Percentiles rank a stretch among this genome's conserved stretches.
These are phyloP conservation scores for Abramis brama DNA, from an alignment of 2,113 vertebrate genomes.

Conservation along the genomic window DNA sequence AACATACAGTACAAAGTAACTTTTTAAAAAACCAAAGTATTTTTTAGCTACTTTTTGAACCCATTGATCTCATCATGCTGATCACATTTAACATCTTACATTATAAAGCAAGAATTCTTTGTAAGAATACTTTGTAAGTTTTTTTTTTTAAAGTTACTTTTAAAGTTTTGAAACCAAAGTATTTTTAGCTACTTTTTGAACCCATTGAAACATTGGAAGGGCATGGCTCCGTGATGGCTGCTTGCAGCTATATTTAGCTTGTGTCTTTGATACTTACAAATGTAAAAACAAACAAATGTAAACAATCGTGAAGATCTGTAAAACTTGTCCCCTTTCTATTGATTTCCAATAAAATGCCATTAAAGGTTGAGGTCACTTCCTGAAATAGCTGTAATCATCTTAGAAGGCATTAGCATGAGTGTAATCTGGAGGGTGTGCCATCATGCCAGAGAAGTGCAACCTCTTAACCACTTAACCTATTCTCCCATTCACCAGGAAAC, in stretches of 20 bases:
- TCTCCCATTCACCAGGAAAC: slow-evolving; percentile 22
- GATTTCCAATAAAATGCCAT: slow-evolving; percentile 47
- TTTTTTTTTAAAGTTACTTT: too few species aligned
- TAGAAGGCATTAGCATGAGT: slow-evolving; percentile 84
- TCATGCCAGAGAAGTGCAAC: slow-evolving; percentile 60
- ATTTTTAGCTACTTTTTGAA: too few species aligned
- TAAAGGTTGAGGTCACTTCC: slow-evolving; percentile 63
- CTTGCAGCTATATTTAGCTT: not conserved
- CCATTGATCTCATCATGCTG: too few species aligned
- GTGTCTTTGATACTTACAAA: not conserved
- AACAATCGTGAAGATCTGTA: slow-evolving; percentile 28
- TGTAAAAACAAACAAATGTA: not conserved
- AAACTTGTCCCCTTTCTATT: slow-evolving; percentile 26
- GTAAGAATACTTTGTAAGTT: too few species aligned
- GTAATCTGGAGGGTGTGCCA: slow-evolving; percentile 77
- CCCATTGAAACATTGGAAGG: too few species aligned
- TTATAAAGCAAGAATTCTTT: too few species aligned
- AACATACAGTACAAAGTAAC: too few species aligned
- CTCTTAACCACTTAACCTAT: slow-evolving; percentile 67
- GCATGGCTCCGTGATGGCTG: too few species aligned
- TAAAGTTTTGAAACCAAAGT: too few species aligned
- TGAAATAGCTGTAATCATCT: slow-evolving; percentile 93
- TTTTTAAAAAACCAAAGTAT: too few species aligned
- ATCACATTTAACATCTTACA: not conserved
- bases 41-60: too few species aligned